Conservation (phyloP, 1,140 invertebrate genomes). For the Cardiocondyla obscurior region DNA sequence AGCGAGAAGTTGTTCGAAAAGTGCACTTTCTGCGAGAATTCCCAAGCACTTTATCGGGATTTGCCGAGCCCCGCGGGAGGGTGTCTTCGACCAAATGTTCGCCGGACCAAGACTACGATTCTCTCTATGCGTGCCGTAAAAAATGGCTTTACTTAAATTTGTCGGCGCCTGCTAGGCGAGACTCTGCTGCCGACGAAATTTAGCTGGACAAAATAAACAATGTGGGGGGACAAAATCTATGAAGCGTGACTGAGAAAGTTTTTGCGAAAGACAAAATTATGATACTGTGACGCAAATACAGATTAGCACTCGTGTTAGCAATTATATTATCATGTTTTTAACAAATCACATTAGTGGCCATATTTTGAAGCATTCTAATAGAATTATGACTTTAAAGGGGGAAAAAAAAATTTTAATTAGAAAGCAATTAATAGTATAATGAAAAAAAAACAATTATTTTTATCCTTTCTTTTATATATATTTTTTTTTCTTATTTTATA, state of each 20-base stretch:
- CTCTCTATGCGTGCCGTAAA: slow-evolving; percentile 61
- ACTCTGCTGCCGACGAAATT: slow-evolving; percentile 30
- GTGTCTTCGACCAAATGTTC: slow-evolving; percentile 60
- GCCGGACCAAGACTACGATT: slow-evolving; percentile 74
- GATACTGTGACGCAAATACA: background rate
- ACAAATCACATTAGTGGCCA: background rate
- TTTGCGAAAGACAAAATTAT: background rate
- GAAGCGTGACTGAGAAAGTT: slow-evolving; percentile 33
- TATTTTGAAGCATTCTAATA: background rate
- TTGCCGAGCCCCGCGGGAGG: slow-evolving; percentile 51
- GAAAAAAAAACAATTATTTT: too few species aligned
- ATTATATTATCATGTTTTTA: background rate
- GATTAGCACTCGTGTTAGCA: background rate
- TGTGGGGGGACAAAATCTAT: background rate
- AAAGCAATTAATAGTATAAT: background rate
- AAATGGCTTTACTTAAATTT: slow-evolving; percentile 75
- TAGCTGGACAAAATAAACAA: slow-evolving; percentile 34
- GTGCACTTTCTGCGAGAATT: slow-evolving; percentile 62
- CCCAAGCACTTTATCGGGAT: slow-evolving; percentile 67
- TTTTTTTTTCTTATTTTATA: background rate
- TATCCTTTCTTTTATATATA: too few species aligned
- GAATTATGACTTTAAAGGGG: background rate
- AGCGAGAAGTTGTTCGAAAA: slow-evolving; percentile 66
- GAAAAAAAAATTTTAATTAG: background rate
- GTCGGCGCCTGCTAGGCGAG: slow-evolving; percentile 54